Base-by-base conservation (phyloP, 2,888 invertebrate genomes). In the Catocala nupta region DNA sequence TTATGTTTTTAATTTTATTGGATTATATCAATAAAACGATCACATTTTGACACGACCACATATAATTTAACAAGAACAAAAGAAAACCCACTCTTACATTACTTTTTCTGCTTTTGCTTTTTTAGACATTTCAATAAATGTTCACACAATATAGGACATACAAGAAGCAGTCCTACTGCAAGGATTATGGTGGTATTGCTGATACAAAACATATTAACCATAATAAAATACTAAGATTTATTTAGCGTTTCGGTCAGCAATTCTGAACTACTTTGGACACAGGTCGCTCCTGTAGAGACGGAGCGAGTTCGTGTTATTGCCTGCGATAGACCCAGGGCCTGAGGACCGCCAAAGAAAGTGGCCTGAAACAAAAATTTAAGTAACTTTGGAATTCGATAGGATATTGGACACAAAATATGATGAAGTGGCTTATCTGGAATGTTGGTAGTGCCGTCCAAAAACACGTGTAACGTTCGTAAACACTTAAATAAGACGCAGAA, bases 361-460 rank as follows among this genome's bases (percentile, higher is more conserved):
- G 78, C 75, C 89, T 88, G 87, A 78, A 88, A 87, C 86, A 85
- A 86, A 81, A 75, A 82, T 66, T 60, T 73, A 80, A 79, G 84
- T 84, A 80, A 76, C 83, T 82, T 84, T 82, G 84, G 86, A 85
- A 84, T 77, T 78, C 60, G 71, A 73, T 68, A 77, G 42, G 52
- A 74, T 56, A 67, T 62, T 57, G 64, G 53, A 65, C 65, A 71
- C 25, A 71, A 61, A 57, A 66, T 42, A 57, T 56, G 63, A 58
- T 57, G 49, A 75, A 71, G 44, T 25, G 63, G 71, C 78, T 81
- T 83, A 80, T 82, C 81, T 82, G 68, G 51, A 49, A 63, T 70
- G 43, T 67, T 51, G 60, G 56, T 39, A 62, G 44, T 43, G 49
- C 9, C 33, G 63, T 54, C 55, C 75, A 53, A n/a, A n/a, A n/a